Conservation (phyloP, 2,888 invertebrate species). For the Oxyscelio sp. region DNA sequence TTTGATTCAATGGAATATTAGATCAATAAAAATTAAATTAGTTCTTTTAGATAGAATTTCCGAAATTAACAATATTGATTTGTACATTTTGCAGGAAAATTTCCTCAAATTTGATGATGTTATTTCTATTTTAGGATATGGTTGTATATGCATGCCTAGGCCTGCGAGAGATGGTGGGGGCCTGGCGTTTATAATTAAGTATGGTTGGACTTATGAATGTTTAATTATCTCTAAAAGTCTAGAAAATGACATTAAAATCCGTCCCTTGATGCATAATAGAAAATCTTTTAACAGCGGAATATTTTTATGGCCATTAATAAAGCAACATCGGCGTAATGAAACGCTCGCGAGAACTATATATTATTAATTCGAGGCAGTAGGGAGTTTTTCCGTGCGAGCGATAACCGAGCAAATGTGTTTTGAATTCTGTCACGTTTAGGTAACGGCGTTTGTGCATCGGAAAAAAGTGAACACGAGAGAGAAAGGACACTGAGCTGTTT, state of each 20-base stretch:
- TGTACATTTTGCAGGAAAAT: too few species aligned
- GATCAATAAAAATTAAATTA: too few species aligned
- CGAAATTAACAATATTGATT: too few species aligned
- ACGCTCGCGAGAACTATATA: too few species aligned
- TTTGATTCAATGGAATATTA: too few species aligned
- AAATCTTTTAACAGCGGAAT: conserved; percentile 18
- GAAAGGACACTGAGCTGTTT: conserved; percentile 41
- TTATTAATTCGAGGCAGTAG: too few species aligned
- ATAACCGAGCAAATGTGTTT: conserved; percentile 33
- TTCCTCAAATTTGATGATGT: too few species aligned
- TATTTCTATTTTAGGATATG: too few species aligned
- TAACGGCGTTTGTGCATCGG: conserved; percentile 6
- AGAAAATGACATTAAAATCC: conserved; percentile 28
- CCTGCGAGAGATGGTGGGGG: too few species aligned
- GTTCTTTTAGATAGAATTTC: too few species aligned
- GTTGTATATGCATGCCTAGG: too few species aligned
- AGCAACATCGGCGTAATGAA: background rate
- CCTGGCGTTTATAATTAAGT: too few species aligned
- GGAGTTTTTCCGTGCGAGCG: background rate
- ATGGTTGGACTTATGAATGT: conserved; percentile 38
- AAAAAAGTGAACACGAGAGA: conserved; percentile 19
- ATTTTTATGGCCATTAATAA: conserved; percentile 9
- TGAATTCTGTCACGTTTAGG: conserved; percentile 42
- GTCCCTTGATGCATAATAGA: conserved; percentile 3
- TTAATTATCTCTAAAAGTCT: conserved; percentile 27